Base-by-base conservation (phyloP, 2,113 vertebrate genomes). In the Hystrix cristata region DNA sequence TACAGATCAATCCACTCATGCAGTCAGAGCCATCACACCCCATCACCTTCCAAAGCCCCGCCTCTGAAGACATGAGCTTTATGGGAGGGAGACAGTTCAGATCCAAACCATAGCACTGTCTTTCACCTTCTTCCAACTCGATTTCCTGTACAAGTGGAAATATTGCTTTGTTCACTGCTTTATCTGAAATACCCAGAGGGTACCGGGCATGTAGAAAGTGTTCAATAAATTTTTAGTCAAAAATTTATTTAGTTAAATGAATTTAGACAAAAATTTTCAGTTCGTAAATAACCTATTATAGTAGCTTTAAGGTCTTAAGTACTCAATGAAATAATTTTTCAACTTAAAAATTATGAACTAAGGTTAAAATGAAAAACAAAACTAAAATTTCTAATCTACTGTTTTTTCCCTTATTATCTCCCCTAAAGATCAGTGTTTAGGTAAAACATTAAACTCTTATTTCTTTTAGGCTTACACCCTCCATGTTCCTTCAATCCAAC, bases 311-410 rank as follows among this genome's bases (percentile, higher is more conserved):
- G 23, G 79, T 38, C 91, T 51, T 51, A 94, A 62, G 3, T 31
- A 83, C 23, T 60, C 38, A 91, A 53, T 51, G 31, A 55, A 87
- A 90, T 69, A 19, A 91, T 38, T 92, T 82, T 91, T 65, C 89
- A 31, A 85, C 43, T 82, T 85, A 91, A 88, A 72, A 93, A 71
- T 83, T 67, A 81, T 38, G 16, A 89, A 65, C 27, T 92, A 90
- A 90, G 19, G 10, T 85, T 86, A 74, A 80, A 80, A 34, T 60
- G 27, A 92, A 81, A 25, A 95, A 93, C 34, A 88, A 90, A 81
- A 27, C 29, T 72, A 97, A 74, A 76, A 59, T 80, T 80, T 84
- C 48, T 65, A 55, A 5, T 67, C 14, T 71, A 62, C 7, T 51
- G 19, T 65, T 38, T 55, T 62, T 21, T 55, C 67, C 29, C 4